Evolutionary conservation across 1,140 invertebrate genomes (phyloP).

Genomic region (Euborellia annulipes): DNA sequence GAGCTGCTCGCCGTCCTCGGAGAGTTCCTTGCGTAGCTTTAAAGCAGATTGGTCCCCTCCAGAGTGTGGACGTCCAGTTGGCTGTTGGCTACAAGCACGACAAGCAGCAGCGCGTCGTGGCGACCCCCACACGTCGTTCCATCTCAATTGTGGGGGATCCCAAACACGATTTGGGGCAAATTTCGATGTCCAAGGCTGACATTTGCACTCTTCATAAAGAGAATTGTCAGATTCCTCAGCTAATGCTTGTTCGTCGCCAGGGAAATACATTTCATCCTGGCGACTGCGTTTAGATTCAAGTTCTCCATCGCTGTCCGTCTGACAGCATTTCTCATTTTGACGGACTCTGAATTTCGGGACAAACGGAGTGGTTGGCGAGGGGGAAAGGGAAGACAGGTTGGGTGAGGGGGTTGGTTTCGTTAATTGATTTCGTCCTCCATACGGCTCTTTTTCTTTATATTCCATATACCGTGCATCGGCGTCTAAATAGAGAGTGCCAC

Average conservation of each 20-base stretch:
- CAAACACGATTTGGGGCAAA: too few species aligned
- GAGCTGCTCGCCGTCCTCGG: conserved; percentile 21
- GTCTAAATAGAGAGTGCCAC: conserved; percentile 24
- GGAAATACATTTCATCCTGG: conserved; percentile 12
- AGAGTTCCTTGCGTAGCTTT: conserved; percentile 20
- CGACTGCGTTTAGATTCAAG: conserved; percentile 8
- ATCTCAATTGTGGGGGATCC: too few species aligned
- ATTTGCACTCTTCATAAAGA: too few species aligned
- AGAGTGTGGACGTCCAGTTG: conserved; percentile 1
- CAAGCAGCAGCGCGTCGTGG: too few species aligned
- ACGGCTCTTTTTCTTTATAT: conserved; percentile 26
- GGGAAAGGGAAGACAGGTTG: conserved; percentile 2
- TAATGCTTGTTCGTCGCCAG: conserved; percentile 15
- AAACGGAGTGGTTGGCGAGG: conserved; percentile 23
- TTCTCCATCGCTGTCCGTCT: conserved; percentile 25
- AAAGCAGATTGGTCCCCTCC: conserved; percentile 9
- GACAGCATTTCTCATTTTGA: conserved; percentile 38
- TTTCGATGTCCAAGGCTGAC: too few species aligned
- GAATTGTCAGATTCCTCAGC: too few species aligned
- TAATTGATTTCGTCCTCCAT: not conserved
- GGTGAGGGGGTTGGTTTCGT: not conserved
- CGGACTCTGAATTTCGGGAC: conserved; percentile 35
- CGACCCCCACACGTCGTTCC: too few species aligned
- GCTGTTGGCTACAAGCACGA: too few species aligned
- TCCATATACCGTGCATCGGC: conserved; percentile 32